These are phyloP conservation scores for Listrodromus nycthemerus DNA, from an alignment of 2,888 invertebrate genomes.

Conservation along the genomic window DNA sequence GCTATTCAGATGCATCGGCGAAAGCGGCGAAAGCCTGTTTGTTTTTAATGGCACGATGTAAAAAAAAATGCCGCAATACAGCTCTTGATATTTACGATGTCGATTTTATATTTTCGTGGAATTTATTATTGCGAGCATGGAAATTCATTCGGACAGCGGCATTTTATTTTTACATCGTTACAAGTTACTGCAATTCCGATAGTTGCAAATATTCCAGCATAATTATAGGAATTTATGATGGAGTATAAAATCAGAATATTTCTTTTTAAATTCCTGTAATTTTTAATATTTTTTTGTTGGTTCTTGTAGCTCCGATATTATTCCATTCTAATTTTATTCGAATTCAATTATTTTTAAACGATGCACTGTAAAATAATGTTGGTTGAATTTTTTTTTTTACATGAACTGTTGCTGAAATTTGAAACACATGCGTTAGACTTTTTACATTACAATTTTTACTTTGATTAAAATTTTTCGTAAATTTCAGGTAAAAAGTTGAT, in stretches of 20 bases:
- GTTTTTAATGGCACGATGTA: background rate
- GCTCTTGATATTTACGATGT: background rate
- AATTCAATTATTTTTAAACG: background rate
- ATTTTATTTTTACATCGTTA: background rate
- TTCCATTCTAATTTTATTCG: no score
- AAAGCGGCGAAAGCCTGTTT: constrained; percentile 19
- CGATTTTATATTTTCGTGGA: constrained; percentile 4
- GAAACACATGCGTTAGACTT: no score
- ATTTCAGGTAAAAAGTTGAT: no score
- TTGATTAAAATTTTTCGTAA: no score
- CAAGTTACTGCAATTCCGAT: no score
- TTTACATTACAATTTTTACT: no score
- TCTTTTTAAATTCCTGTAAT: background rate
- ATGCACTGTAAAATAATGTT: background rate
- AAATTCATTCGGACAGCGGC: background rate
- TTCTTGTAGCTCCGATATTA: background rate
- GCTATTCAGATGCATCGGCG: constrained; percentile 14
- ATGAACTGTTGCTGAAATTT: no score
- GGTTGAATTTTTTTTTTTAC: no score
- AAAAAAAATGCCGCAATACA: background rate
- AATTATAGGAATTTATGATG: no score
- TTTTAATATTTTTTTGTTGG: background rate
- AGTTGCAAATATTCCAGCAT: no score
- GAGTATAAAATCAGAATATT: no score
- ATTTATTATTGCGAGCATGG: background rate